Percentiles rank a stretch among this genome's conserved stretches.
These are phyloP conservation scores for Platygyra sinensis DNA, from an alignment of 64 coral and sea anemone species.

Conservation along the genomic window DNA sequence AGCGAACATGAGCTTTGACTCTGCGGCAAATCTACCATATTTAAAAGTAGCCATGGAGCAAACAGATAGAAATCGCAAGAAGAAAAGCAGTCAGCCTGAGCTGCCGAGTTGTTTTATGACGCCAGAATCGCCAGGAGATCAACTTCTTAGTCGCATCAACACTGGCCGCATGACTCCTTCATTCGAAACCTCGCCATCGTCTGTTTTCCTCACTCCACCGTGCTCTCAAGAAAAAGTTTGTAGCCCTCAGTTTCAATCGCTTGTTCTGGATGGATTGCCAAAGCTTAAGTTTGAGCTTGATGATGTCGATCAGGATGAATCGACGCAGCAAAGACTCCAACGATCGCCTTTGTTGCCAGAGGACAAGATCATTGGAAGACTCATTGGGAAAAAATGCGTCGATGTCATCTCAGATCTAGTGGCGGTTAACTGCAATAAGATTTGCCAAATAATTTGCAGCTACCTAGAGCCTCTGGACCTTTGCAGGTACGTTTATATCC, in stretches of 20 bases:
- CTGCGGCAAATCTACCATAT: background rate
- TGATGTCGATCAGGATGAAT: slow-evolving; percentile 15
- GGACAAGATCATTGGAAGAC: slow-evolving; percentile 33
- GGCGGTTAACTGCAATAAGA: slow-evolving; percentile 3
- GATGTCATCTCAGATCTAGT: slow-evolving; percentile 64
- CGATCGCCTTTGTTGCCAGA: slow-evolving; percentile 35
- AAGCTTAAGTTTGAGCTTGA: slow-evolving; percentile 63
- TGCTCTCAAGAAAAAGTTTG: slow-evolving; percentile 43
- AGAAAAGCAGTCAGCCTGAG: background rate
- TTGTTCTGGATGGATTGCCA: slow-evolving; percentile 12
- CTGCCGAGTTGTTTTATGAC: slow-evolving; percentile 56
- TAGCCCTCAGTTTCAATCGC: background rate
- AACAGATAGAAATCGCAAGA: background rate
- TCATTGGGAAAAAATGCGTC: background rate
- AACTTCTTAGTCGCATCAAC: background rate
- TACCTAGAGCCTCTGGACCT: slow-evolving; percentile 56
- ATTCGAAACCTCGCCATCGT: slow-evolving; percentile 20
- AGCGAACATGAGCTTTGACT: background rate
- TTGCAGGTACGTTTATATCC: slow-evolving; percentile 39
- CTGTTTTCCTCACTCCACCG: slow-evolving; percentile 54
- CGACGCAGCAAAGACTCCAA: background rate
- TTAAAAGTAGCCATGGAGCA: slow-evolving; percentile 7
- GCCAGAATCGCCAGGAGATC: slow-evolving; percentile 47
- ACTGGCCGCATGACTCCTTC: slow-evolving; percentile 33
- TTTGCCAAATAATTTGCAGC: slow-evolving; percentile 56